phyloP scores from a whole-genome alignment of 1,140 invertebrate genomes.

The Pantala flavescens region DNA sequence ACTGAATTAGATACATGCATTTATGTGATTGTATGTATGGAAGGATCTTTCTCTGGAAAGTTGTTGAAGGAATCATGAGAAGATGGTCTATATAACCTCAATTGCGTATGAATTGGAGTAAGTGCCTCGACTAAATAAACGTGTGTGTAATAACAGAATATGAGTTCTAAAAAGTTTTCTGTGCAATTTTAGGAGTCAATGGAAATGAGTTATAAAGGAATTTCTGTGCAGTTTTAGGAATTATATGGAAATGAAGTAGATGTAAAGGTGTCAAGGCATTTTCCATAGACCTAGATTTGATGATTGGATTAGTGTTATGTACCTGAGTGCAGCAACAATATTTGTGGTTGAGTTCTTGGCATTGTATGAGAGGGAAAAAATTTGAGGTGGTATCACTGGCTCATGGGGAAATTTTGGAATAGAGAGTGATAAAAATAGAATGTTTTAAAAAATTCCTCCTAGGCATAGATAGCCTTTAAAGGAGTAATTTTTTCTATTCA shows the following conservation, averaged over 20 bases:
- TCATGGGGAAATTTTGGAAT: too few species aligned
- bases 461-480: too few species aligned
- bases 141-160: background rate
- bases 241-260: background rate
- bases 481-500: too few species aligned
- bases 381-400: background rate
- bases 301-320: background rate
- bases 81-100: background rate
- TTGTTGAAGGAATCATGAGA: background rate
- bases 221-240: background rate
- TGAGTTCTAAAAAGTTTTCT: background rate
- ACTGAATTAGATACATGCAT: slow-evolving; percentile 3
- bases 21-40: background rate
- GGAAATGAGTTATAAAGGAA: background rate
- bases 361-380: background rate
- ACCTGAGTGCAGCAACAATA: slow-evolving; percentile 8
- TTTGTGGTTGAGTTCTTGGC: slow-evolving; percentile 3
- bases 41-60: background rate
- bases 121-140: slow-evolving; percentile 9
- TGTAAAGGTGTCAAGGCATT: background rate
- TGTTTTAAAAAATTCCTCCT: too few species aligned
- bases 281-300: background rate
- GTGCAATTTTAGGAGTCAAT: background rate
- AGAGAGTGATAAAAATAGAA: too few species aligned
- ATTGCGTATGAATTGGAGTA: background rate